Conservation (phyloP, 2,888 invertebrate genomes). For the Neoitamus cyanurus region DNA sequence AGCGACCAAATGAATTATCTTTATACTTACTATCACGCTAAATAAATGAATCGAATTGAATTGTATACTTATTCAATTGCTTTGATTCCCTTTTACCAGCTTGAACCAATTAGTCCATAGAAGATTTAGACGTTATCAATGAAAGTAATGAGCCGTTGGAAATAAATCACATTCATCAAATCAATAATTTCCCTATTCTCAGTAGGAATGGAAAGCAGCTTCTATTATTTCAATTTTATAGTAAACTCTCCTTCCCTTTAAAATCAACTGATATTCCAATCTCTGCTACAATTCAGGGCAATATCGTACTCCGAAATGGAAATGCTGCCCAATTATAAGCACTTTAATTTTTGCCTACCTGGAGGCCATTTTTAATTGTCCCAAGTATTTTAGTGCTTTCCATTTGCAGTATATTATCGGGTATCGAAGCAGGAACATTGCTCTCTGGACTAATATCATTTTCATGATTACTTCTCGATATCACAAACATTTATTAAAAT, state of each 20-base stretch:
- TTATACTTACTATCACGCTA: too few species aligned
- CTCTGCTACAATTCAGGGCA: not conserved
- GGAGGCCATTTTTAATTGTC: not conserved
- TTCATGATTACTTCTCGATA: not conserved
- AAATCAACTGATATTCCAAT: not conserved
- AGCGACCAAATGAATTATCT: too few species aligned
- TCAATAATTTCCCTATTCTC: not conserved
- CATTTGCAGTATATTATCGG: constrained; percentile 1
- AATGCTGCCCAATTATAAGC: not conserved
- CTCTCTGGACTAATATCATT: not conserved
- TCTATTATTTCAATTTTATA: not conserved
- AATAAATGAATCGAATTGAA: too few species aligned
- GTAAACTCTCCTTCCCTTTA: not conserved
- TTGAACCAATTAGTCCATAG: too few species aligned
- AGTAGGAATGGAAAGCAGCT: not conserved
- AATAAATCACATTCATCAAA: too few species aligned
- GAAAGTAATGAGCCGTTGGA: too few species aligned
- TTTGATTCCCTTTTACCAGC: too few species aligned
- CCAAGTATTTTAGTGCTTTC: not conserved
- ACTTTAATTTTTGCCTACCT: not conserved
- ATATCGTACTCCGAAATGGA: not conserved
- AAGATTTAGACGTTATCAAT: too few species aligned
- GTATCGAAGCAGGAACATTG: not conserved
- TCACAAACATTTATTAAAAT: not conserved
- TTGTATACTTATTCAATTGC: too few species aligned